Evolutionary conservation across 2,797 vertebrate species (phyloP), one percentile per base, ranked within the genome.

Genomic region (Spheniscus humboldti): DNA sequence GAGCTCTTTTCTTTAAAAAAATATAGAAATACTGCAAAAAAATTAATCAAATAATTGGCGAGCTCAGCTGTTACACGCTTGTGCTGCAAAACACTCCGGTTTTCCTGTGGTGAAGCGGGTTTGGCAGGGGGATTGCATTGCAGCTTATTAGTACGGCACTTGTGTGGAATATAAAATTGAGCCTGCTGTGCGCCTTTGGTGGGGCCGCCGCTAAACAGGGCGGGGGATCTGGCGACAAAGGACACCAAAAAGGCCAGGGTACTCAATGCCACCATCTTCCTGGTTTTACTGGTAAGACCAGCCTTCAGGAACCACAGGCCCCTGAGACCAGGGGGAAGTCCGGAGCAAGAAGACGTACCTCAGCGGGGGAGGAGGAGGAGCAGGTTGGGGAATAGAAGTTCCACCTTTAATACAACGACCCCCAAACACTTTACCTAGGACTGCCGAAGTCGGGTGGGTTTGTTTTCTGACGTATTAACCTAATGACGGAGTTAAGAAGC

Each of bases 81-180:
- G 56, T 1, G 6, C 48, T 87, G 53, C 37, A 60, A 86, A 81
- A 78, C 31, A 35, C 5, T 75, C 63, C 79, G 24, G 1, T 27
- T 87, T 59, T 69, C 16, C 27, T 76, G 71, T 41, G 33, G 35
- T 39, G 33, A 53, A 75, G 59, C 4, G 1, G 50, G 45, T 72
- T 68, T 25, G 73, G 13, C 17, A 41, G 20, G 41, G 31, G 31
- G 12, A 4, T 25, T 33, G 9, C 41, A 5, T 11, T 31, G 5
- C 39, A 63, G 13, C 25, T 78, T 16, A 25, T 13, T 11, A 2
- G 17, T 17, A 6, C 0, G 8, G 45, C 35, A 43, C 2, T 0
- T 27, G 17, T 6, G 41, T 8, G 5, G 37, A 78, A 33, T 4
- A 15, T 6, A 25, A 39, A 31, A 9, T 25, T 17, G 22, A 27